A percentile compares a stretch with the other conserved stretches of the same genome.
Conservation (phyloP, 2,113 vertebrate genomes). For the Oenanthe melanoleuca region DNA sequence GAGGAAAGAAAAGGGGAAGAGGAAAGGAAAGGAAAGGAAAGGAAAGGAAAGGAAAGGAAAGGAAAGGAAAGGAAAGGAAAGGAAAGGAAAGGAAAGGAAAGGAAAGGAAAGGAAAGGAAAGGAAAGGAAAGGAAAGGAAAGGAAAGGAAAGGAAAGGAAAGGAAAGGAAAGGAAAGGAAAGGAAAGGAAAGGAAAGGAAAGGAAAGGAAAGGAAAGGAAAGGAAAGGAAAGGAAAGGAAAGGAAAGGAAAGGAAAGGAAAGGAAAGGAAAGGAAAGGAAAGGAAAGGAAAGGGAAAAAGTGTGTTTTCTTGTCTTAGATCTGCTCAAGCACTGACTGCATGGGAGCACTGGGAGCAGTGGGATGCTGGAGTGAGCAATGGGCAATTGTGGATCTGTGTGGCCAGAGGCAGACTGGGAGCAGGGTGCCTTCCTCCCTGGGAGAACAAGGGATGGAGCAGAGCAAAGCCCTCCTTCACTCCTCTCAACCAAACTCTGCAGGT, state of each 20-base stretch:
- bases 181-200: neutral
- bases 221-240: neutral
- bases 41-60: no score
- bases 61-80: no score
- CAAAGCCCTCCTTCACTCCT: neutral
- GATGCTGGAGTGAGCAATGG: neutral
- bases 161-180: no score
- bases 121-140: neutral
- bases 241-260: fast-evolving
- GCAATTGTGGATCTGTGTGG: neutral
- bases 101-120: neutral
- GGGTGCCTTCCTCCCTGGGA: neutral
- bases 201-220: neutral
- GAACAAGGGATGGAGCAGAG: neutral
- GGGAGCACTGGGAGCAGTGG: neutral
- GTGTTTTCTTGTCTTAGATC: neutral
- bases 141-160: neutral
- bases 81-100: no score
- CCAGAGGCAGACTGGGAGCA: neutral
- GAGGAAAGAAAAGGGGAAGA: neutral
- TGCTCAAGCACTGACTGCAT: neutral
- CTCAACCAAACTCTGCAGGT: neutral
- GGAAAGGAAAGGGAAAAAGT: no score
- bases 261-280: neutral
- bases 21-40: no score